Percentiles rank a stretch among this genome's conserved stretches.
phyloP scores from a whole-genome alignment of 2,888 invertebrate genomes.

The Eupithecia insigniata region DNA sequence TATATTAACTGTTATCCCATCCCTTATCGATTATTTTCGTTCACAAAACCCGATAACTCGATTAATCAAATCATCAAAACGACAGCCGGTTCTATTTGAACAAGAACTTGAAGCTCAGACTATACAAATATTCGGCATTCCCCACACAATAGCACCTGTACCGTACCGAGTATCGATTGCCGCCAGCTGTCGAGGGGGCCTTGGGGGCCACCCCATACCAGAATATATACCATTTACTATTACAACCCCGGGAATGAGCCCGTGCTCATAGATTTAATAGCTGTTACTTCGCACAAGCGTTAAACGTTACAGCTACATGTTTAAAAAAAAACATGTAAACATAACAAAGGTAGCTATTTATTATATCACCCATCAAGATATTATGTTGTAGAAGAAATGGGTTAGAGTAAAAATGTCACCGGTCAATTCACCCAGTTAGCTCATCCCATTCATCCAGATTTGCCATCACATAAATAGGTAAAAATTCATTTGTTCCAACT shows the following conservation, averaged over 20 bases:
- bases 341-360: background rate
- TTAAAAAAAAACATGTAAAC: no score
- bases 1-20: background rate
- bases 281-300: background rate
- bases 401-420: no score
- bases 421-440: background rate
- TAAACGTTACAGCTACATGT: no score
- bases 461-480: background rate
- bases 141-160: conserved; percentile 33
- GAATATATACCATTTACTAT: conserved; percentile 17
- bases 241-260: conserved; percentile 4
- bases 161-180: conserved; percentile 23
- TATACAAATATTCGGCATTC: conserved; percentile 25
- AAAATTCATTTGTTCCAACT: background rate
- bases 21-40: background rate
- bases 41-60: background rate
- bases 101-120: conserved; percentile 1
- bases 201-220: conserved; percentile 31
- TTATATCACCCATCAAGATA: background rate
- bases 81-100: background rate
- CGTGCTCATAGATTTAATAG: background rate
- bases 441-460: background rate
- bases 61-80: background rate
- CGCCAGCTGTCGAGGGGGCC: conserved; percentile 30
- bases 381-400: background rate